phyloP scores from a whole-genome alignment of 2,797 vertebrate genomes.

The Clarias platycephalus region DNA sequence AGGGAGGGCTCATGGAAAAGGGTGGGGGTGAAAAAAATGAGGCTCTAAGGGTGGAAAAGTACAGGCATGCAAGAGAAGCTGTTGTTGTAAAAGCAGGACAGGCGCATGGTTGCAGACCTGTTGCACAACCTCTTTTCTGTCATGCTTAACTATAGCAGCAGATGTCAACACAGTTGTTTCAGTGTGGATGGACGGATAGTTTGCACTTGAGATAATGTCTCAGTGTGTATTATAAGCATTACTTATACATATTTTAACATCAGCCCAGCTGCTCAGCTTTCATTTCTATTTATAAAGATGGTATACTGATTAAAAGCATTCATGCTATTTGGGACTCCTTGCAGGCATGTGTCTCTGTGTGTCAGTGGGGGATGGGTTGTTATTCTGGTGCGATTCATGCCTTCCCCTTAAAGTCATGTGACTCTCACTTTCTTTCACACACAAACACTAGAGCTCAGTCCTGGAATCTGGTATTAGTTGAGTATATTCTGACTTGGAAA shows the following conservation, averaged over 20 bases:
- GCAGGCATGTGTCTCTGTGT: conserved; percentile 41
- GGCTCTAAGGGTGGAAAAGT: conserved; percentile 59
- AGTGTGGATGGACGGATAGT: neutral
- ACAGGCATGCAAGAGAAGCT: conserved; percentile 37
- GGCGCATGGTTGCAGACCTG: neutral
- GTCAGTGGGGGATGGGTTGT: conserved; percentile 53
- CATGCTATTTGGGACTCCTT: conserved; percentile 21
- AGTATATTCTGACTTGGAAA: conserved; percentile 32
- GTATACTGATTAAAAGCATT: neutral
- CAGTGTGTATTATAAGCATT: neutral
- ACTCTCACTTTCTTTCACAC: conserved; percentile 4
- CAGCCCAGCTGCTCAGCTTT: conserved; percentile 5
- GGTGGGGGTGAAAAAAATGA: conserved; percentile 19
- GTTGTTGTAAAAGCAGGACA: conserved; percentile 13
- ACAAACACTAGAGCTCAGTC: neutral
- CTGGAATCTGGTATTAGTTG: conserved; percentile 39
- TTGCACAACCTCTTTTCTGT: conserved; percentile 35
- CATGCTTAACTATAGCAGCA: conserved; percentile 18
- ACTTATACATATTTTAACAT: conserved; percentile 8
- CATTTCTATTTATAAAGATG: neutral
- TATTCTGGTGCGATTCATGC: conserved; percentile 46
- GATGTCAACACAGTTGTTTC: conserved; percentile 10
- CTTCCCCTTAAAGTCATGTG: conserved; percentile 43
- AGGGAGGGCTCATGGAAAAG: conserved; percentile 22
- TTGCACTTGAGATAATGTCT: conserved; percentile 11